These are phyloP conservation scores for Riptortus pedestris DNA, from an alignment of 1,140 invertebrate species.

Conservation along the genomic window DNA sequence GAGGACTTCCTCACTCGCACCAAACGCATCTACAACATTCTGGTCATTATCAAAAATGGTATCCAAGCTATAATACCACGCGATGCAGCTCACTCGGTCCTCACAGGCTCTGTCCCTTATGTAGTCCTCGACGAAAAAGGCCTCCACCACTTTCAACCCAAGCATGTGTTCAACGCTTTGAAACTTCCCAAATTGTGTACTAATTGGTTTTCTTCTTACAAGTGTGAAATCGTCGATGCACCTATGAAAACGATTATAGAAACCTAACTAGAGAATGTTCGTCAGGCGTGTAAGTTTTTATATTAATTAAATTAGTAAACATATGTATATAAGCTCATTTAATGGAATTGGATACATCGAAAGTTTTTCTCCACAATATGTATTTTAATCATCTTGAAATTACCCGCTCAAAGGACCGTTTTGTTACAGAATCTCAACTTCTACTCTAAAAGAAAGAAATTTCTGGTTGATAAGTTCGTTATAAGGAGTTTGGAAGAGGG, in stretches of 20 bases:
- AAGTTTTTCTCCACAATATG: no score
- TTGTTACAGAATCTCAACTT: no score
- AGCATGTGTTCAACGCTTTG: conserved; percentile 59
- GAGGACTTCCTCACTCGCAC: conserved; percentile 59
- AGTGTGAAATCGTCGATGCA: conserved; percentile 21
- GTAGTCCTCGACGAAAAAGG: conserved; percentile 65
- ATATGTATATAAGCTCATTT: no score
- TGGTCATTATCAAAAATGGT: conserved; percentile 63
- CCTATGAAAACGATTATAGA: conserved; percentile 2
- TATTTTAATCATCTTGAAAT: no score
- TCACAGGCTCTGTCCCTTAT: conserved; percentile 63
- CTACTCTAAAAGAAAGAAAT: no score
- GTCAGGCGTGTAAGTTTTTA: no score
- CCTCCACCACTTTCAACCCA: conserved; percentile 61
- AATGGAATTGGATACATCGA: no score
- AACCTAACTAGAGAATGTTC: not conserved
- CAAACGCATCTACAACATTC: conserved; percentile 39
- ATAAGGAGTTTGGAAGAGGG: no score
- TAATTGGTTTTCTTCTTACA: conserved; percentile 38
- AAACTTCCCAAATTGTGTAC: conserved; percentile 50
- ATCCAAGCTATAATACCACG: conserved; percentile 65
- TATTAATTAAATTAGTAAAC: no score
- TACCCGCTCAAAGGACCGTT: no score
- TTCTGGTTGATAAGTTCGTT: no score
- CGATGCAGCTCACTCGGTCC: conserved; percentile 57